Percentiles rank a stretch among this genome's conserved stretches.
phyloP scores from a whole-genome alignment of 1,140 invertebrate genomes.

The Ladona fulva region DNA sequence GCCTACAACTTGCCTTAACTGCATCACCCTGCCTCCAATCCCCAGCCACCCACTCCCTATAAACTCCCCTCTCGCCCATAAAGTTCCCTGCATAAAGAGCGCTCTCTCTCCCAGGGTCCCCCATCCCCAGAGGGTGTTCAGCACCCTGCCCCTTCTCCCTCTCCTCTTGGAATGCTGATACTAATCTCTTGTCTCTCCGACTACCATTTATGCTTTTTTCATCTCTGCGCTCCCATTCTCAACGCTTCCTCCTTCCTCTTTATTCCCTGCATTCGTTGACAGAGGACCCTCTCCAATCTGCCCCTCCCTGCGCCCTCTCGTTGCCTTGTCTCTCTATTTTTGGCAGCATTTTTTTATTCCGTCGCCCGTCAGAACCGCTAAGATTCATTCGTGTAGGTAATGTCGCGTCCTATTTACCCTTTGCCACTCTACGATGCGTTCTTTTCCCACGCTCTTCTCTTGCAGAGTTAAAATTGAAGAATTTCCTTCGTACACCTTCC shows the following conservation, averaged over 20 bases:
- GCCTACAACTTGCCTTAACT: not conserved
- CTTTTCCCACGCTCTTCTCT: too few relatives aligned
- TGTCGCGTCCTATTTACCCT: too few relatives aligned
- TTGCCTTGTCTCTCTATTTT: too few relatives aligned
- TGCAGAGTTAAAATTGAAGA: too few relatives aligned
- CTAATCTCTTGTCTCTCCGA: not conserved
- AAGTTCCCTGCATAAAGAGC: not conserved
- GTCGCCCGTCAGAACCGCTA: too few relatives aligned
- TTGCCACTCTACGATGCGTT: too few relatives aligned
- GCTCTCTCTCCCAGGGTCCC: not conserved
- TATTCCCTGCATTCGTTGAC: not conserved
- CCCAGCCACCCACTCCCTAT: too few relatives aligned
- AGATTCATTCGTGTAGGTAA: too few relatives aligned
- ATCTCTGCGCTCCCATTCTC: not conserved
- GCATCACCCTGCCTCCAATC: not conserved
- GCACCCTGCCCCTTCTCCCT: not conserved
- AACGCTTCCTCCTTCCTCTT: not conserved
- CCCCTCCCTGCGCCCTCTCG: not conserved
- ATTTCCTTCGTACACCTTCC: too few relatives aligned
- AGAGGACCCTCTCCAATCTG: not conserved
- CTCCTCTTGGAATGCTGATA: conserved; percentile 2
- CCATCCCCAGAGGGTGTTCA: not conserved
- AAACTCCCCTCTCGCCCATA: too few relatives aligned
- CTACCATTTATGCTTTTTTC: not conserved
- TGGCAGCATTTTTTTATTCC: too few relatives aligned